Evolutionary conservation across 2,113 vertebrate species (phyloP).

Genomic region (Coregonus clupeaformis): DNA sequence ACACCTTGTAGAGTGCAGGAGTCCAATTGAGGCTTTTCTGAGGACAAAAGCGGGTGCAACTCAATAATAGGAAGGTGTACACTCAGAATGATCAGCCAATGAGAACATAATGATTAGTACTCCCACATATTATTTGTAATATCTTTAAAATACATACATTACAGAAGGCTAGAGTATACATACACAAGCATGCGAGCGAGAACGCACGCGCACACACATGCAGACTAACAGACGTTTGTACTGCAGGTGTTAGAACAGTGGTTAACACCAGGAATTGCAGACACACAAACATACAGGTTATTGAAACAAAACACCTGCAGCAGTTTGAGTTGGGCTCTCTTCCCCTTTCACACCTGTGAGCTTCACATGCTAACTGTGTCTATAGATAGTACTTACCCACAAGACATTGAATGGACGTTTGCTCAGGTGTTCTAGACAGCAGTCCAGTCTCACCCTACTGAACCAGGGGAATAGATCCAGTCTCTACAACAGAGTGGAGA

Average conservation of each 20-base stretch:
- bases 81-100: too few species aligned
- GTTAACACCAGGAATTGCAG: constrained; percentile 32
- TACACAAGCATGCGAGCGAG: neutral
- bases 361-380: neutral
- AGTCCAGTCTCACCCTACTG: neutral
- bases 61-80: too few species aligned
- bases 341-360: neutral
- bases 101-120: too few species aligned
- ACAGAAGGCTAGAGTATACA: neutral
- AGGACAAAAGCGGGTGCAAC: too few species aligned
- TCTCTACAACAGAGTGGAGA: too few species aligned
- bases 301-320: neutral
- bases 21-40: neutral
- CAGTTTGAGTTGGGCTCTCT: neutral
- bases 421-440: neutral
- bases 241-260: constrained; percentile 50
- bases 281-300: neutral
- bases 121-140: neutral
- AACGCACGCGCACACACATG: neutral
- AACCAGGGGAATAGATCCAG: too few species aligned
- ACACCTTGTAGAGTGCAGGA: too few species aligned
- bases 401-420: constrained; percentile 37
- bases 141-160: neutral
- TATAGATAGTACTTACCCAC: constrained; percentile 45
- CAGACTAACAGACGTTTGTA: neutral